Percentiles rank a stretch among this genome's conserved stretches.
Evolutionary conservation across 2,113 vertebrate genomes (phyloP).

Genomic region (Setophaga coronata): DNA sequence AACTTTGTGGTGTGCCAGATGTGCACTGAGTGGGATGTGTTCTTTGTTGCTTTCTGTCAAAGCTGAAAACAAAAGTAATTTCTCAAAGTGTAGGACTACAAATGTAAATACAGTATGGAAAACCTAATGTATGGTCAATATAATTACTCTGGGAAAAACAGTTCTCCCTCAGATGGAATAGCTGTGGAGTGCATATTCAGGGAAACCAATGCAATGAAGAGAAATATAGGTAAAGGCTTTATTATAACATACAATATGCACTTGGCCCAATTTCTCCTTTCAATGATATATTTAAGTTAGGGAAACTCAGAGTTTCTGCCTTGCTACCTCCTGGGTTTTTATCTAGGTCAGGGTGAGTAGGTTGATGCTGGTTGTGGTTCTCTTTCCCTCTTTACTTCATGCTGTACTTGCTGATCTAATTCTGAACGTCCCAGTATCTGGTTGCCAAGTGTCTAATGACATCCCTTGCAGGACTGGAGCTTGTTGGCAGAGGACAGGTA

Average conservation of each 20-base stretch:
- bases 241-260: neutral
- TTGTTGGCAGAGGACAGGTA: neutral
- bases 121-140: neutral
- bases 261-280: constrained; percentile 21
- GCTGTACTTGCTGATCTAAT: constrained; percentile 23
- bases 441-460: constrained; percentile 7
- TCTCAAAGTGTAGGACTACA: neutral
- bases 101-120: neutral
- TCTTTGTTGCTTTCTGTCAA: neutral
- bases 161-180: neutral
- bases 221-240: neutral
- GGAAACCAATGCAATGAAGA: neutral
- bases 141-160: neutral
- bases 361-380: constrained; percentile 20
- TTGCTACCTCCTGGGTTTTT: constrained; percentile 36
- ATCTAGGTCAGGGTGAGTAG: constrained; percentile 57
- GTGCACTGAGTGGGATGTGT: neutral
- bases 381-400: neutral
- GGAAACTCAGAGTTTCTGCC: neutral
- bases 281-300: neutral
- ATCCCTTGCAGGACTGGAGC: neutral
- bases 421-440: neutral
- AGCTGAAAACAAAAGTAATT: neutral
- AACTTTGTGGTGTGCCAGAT: neutral
- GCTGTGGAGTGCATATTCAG: neutral